These are phyloP conservation scores for Phyllotreta cruciferae DNA, from an alignment of 2,888 invertebrate species.

Conservation along the genomic window DNA sequence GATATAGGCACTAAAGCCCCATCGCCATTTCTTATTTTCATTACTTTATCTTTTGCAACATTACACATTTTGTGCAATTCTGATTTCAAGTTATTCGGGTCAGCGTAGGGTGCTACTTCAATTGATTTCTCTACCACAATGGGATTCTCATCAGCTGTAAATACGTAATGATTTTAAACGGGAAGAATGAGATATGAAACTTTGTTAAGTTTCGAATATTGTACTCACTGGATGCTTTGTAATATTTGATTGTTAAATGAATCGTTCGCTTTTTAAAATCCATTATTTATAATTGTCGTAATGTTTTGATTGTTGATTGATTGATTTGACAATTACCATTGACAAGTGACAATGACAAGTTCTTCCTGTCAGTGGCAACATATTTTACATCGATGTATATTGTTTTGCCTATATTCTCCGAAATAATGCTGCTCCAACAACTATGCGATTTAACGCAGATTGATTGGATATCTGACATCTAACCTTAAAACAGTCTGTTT, in stretches of 20 bases:
- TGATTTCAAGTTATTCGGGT: slow-evolving; percentile 50
- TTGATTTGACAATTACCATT: not conserved
- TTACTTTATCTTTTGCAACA: slow-evolving; percentile 56
- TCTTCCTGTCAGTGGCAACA: too few species aligned
- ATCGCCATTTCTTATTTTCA: slow-evolving; percentile 60
- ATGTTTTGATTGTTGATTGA: not conserved
- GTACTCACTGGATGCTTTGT: slow-evolving; percentile 47
- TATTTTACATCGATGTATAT: too few species aligned
- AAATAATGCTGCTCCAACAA: too few species aligned
- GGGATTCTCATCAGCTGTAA: slow-evolving; percentile 48
- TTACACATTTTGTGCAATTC: slow-evolving; percentile 53
- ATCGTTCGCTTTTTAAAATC: slow-evolving; percentile 43
- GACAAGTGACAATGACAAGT: too few species aligned
- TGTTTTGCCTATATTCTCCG: too few species aligned
- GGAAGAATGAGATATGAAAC: not conserved
- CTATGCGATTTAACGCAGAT: not conserved
- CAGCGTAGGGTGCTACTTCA: slow-evolving; percentile 49
- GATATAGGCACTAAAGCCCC: slow-evolving; percentile 60
- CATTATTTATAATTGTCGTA: slow-evolving; percentile 24
- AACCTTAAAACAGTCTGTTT: slow-evolving; percentile 38
- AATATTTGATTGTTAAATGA: slow-evolving; percentile 50
- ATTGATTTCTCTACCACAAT: slow-evolving; percentile 48
- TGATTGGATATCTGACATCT: slow-evolving; percentile 21
- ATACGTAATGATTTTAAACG: slow-evolving; percentile 12
- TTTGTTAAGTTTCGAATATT: not conserved